These are phyloP conservation scores for Porites lobata DNA, from an alignment of 92 coral and sea anemone species.

Conservation along the genomic window DNA sequence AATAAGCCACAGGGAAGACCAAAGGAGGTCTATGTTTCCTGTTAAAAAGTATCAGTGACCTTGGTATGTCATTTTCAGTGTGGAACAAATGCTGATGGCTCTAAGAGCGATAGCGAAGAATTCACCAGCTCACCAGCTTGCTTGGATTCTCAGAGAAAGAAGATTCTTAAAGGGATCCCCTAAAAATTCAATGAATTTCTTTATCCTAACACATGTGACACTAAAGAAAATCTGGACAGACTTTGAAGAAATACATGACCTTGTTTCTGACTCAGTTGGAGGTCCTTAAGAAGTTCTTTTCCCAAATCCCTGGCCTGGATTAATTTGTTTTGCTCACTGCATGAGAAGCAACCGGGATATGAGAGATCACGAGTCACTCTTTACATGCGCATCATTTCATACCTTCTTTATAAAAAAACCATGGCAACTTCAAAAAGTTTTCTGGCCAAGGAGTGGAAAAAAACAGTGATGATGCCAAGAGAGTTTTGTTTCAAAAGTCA, in stretches of 20 bases:
- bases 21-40: no score
- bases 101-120: no score
- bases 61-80: no score
- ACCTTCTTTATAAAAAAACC: constrained; percentile 60
- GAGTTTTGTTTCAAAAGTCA: constrained; percentile 46
- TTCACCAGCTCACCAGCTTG: no score
- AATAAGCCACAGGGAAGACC: no score
- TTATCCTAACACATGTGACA: constrained; percentile 1
- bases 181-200: no score
- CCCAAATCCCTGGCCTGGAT: constrained; percentile 34
- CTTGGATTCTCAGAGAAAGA: no score
- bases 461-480: constrained; percentile 68
- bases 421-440: constrained; percentile 60
- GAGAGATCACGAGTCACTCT: constrained; percentile 60
- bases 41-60: no score
- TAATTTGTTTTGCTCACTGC: constrained; percentile 65
- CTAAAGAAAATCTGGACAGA: constrained; percentile 12
- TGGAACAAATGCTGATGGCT: no score
- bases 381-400: constrained; percentile 64
- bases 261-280: constrained; percentile 3
- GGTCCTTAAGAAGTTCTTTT: no score
- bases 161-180: no score
- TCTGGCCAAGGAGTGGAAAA: constrained; percentile 72
- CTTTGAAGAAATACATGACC: constrained; percentile 9
- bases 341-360: constrained; percentile 56